Evolutionary conservation across 2,797 vertebrate genomes (phyloP).

Genomic region (Mus spretus): DNA sequence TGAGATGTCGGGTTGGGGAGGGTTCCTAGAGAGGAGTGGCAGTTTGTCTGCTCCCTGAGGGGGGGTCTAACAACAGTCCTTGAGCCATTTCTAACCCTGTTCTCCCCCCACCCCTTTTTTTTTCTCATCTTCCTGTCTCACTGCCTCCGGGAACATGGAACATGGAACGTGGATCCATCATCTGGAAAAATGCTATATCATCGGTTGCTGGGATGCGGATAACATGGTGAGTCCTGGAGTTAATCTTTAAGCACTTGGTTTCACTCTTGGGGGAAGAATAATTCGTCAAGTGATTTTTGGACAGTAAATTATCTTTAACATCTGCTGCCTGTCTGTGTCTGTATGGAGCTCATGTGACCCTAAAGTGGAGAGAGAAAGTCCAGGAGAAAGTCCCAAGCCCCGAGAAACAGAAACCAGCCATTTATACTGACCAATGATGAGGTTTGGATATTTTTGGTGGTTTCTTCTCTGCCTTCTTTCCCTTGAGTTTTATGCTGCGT

Average conservation of each 20-base stretch:
- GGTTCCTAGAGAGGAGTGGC: neutral
- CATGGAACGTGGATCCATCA: slow-evolving; percentile 56
- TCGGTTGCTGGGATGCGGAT: slow-evolving; percentile 54
- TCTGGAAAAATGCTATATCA: slow-evolving; percentile 1
- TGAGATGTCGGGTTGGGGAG: neutral
- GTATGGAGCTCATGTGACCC: neutral
- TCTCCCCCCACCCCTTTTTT: slow-evolving; percentile 33
- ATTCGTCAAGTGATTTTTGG: slow-evolving; percentile 13
- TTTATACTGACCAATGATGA: slow-evolving; percentile 67
- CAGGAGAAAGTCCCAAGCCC: slow-evolving; percentile 49
- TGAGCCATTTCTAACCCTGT: slow-evolving; percentile 78
- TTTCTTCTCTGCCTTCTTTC: neutral
- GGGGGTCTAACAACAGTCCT: neutral
- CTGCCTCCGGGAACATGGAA: slow-evolving; percentile 60
- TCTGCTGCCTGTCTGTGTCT: neutral
- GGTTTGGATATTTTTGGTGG: neutral
- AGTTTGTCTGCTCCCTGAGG: neutral
- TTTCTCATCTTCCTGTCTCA: neutral
- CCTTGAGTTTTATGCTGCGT: neutral
- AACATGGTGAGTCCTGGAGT: slow-evolving; percentile 87
- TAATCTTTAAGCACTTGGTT: slow-evolving; percentile 55
- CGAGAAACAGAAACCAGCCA: slow-evolving; percentile 64
- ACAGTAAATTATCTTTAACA: neutral
- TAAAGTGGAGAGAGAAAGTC: neutral
- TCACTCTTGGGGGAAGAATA: slow-evolving; percentile 48